A percentile compares a stretch with the other conserved stretches of the same genome.
phyloP scores from a whole-genome alignment of 2,797 vertebrate species.

The Darevskia nairensis region DNA sequence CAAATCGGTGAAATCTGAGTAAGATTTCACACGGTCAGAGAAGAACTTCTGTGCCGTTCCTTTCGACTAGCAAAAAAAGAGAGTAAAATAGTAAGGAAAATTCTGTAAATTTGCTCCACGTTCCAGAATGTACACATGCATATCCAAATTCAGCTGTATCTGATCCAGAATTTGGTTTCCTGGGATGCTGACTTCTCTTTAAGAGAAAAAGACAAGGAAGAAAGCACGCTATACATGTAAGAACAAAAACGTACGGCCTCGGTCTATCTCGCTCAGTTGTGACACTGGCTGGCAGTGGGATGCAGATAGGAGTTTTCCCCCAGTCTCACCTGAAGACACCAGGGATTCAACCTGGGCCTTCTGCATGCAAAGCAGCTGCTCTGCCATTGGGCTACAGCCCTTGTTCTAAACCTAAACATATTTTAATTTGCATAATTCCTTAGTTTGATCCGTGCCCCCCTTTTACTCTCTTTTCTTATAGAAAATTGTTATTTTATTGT shows the following conservation, averaged over 20 bases:
- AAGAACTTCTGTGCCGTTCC: background rate
- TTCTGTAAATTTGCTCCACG: background rate
- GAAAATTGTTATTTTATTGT: background rate
- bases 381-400: background rate
- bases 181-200: background rate
- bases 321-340: too few species aligned
- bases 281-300: background rate
- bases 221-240: background rate
- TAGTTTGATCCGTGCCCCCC: background rate
- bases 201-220: too few species aligned
- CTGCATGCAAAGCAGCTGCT: background rate
- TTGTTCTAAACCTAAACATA: too few species aligned
- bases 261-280: too few species aligned
- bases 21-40: background rate
- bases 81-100: too few species aligned
- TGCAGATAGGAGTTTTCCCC: too few species aligned
- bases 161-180: background rate
- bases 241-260: background rate
- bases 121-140: background rate
- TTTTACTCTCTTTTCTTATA: too few species aligned
- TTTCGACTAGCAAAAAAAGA: background rate
- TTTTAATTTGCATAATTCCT: too few species aligned
- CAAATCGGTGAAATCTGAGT: background rate
- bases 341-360: too few species aligned
- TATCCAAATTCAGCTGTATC: background rate